Base-by-base conservation (phyloP, 2,113 vertebrate species). In the Erinaceus europaeus region DNA sequence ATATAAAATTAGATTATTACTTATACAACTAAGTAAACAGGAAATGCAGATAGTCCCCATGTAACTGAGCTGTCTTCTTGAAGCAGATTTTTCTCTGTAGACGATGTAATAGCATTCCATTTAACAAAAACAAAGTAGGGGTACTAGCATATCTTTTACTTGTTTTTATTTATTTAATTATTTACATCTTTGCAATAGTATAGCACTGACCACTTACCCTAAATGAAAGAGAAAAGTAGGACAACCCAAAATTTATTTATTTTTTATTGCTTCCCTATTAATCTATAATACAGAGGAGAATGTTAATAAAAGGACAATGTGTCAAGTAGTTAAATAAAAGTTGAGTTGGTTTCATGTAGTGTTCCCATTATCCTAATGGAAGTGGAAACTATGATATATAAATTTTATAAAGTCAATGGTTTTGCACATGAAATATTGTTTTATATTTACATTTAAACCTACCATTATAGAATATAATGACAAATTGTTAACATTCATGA, bases 31-130 rank as follows among this genome's bases (percentile, higher is more conserved):
- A 10, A 46, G 4, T 6, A n/a, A 52, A 34, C n/a, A 18, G 27
- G 1, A 12, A 2, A n/a, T 40, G 18, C 1, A 8, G 18, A 34
- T 4, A 61, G 15, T 3, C 5, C 0, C 13, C 8, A 6, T 36
- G 10, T 71, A 13, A 11, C 8, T 17, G 67, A 13, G 15, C 9
- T 52, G 87, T 85, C 65, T 81, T 12, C 23, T 67, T 3, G 2
- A 89, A 74, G 15, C 25, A 67, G 13, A 76, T 57, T 50, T 50
- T 76, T 13, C 27, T 44, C 1, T 44, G 48, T 82, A 15, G 38
- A 11, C 40, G 38, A 78, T 59, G 77, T 17, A 29, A 85, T 53
- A 21, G 3, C 52, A 55, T 40, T 48, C 9, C 18, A 67, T 75
- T 79, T 55, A 64, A 73, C 0, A 29, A 44, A 75, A 62, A 44